These are phyloP conservation scores for Heterochromis multidens DNA, from an alignment of 2,113 vertebrate species.

Conservation along the genomic window DNA sequence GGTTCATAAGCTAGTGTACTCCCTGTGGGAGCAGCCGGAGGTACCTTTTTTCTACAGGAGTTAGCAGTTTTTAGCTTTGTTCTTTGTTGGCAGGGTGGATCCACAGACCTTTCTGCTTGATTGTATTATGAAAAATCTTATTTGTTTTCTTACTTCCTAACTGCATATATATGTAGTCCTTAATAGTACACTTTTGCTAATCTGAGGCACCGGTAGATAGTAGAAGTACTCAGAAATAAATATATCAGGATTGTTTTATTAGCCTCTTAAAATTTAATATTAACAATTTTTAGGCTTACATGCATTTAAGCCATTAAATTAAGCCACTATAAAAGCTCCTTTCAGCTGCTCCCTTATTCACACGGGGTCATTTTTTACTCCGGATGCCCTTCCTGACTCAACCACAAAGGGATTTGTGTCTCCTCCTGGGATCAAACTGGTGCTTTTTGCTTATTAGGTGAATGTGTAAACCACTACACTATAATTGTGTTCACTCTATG, in stretches of 20 bases:
- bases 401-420: neutral
- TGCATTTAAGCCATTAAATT: no score
- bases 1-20: neutral
- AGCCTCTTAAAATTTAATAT: neutral
- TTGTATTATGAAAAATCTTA: neutral
- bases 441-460: neutral
- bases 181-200: no score
- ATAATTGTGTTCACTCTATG: neutral
- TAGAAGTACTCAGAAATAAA: neutral
- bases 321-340: neutral
- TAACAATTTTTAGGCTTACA: neutral
- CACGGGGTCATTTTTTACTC: neutral
- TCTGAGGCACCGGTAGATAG: no score
- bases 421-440: neutral
- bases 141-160: neutral
- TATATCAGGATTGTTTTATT: neutral
- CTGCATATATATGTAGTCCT: neutral
- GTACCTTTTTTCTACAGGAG: no score
- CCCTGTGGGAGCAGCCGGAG: neutral
- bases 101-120: neutral
- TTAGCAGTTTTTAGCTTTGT: neutral
- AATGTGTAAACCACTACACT: neutral
- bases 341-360: neutral
- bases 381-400: neutral
- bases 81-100: neutral